Evolutionary conservation across 92 coral and sea anemone species (phyloP).

Genomic region (Epizoanthus scotinus): DNA sequence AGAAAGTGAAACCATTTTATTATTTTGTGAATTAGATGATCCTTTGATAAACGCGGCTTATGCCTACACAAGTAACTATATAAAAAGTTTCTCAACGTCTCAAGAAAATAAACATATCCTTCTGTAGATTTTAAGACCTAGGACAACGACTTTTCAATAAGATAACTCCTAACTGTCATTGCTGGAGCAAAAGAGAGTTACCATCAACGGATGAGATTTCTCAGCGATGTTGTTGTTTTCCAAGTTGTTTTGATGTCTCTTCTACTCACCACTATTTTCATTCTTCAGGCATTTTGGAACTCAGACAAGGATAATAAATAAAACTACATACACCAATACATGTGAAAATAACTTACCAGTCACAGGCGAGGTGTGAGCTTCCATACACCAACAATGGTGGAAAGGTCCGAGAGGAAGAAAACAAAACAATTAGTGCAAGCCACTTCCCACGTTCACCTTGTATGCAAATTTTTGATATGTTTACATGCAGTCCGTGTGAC

Average conservation of each 20-base stretch:
- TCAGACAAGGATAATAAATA: background rate
- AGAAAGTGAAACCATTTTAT: background rate
- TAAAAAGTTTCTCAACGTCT: background rate
- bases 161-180: background rate
- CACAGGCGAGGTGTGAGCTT: constrained; percentile 10
- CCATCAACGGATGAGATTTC: background rate
- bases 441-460: constrained; percentile 21
- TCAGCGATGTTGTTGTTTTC: constrained; percentile 21
- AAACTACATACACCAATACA: background rate
- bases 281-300: background rate
- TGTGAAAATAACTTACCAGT: constrained; percentile 17
- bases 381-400: background rate
- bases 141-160: background rate
- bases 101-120: background rate
- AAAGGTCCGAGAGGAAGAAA: constrained; percentile 7
- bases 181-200: background rate
- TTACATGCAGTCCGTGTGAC: constrained; percentile 22
- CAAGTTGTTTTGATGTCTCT: constrained; percentile 27
- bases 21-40: background rate
- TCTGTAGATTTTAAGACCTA: background rate
- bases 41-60: background rate
- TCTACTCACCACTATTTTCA: constrained; percentile 2
- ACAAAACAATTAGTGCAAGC: constrained; percentile 24
- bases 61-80: background rate
- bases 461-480: constrained; percentile 41